Conservation (phyloP, 2,797 vertebrate genomes). For the Alcedo quadribrachys region DNA sequence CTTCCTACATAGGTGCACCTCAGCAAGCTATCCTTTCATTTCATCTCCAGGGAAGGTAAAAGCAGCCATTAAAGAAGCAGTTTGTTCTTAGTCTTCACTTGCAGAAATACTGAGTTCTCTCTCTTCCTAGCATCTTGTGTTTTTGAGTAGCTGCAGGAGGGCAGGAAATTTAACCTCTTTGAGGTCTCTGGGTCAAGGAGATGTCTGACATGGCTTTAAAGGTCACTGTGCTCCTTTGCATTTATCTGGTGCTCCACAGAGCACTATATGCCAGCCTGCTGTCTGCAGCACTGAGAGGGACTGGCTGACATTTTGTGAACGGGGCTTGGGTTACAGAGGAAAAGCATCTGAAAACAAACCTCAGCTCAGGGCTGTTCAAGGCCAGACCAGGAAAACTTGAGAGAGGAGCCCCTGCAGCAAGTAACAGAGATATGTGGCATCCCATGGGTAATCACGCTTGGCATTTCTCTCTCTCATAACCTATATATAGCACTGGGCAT, state of each 20-base stretch:
- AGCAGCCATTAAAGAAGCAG: slow-evolving; percentile 63
- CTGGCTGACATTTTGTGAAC: slow-evolving; percentile 66
- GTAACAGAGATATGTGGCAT: slow-evolving; percentile 15
- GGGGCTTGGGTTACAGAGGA: slow-evolving; percentile 7
- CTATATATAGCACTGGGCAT: background rate
- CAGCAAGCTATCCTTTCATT: slow-evolving; percentile 17
- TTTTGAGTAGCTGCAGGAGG: background rate
- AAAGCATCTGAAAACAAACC: slow-evolving; percentile 38
- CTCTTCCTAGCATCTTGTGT: background rate
- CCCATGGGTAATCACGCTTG: background rate
- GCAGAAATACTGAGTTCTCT: background rate
- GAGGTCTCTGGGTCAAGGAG: slow-evolving; percentile 74
- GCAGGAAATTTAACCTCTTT: slow-evolving; percentile 21
- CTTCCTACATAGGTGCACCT: background rate
- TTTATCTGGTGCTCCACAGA: slow-evolving; percentile 17
- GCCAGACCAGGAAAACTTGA: background rate
- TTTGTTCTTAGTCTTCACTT: background rate
- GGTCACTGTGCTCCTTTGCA: slow-evolving; percentile 68
- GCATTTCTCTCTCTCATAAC: background rate
- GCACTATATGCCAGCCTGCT: background rate
- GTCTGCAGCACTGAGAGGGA: slow-evolving; percentile 55
- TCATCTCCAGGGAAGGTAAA: slow-evolving; percentile 21
- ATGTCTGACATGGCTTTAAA: slow-evolving; percentile 73
- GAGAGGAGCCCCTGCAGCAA: slow-evolving; percentile 46
- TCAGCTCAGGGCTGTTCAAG: background rate